Evolutionary conservation across 2,888 invertebrate species (phyloP).

Genomic region (Andrena haemorrhoa): DNA sequence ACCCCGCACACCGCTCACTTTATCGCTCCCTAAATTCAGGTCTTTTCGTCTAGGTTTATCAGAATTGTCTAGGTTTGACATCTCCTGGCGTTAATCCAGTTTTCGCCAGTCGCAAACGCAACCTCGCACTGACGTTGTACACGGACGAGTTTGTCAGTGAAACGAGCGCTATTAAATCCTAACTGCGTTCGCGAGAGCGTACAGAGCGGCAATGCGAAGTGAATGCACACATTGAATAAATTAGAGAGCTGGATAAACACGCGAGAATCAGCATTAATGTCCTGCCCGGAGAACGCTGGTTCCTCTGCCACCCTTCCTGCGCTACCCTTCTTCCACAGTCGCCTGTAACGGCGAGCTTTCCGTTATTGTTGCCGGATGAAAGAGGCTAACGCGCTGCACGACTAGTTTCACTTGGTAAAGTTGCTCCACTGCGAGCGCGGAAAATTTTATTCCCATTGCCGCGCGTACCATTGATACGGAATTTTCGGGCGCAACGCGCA

Average conservation of each 20-base stretch:
- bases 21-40: background rate
- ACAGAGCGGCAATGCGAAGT: constrained; percentile 75
- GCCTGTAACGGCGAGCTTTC: constrained; percentile 61
- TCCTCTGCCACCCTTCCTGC: constrained; percentile 31
- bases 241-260: constrained; percentile 79
- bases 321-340: constrained; percentile 46
- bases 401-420: constrained; percentile 37
- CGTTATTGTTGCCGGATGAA: constrained; percentile 64
- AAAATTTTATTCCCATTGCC: constrained; percentile 36
- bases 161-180: constrained; percentile 79
- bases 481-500: background rate
- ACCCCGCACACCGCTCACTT: background rate
- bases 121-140: constrained; percentile 65
- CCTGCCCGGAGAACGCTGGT: constrained; percentile 55
- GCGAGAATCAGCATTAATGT: constrained; percentile 71
- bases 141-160: constrained; percentile 78
- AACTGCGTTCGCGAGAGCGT: constrained; percentile 75
- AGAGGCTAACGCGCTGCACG: constrained; percentile 58
- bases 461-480: background rate
- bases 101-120: constrained; percentile 68
- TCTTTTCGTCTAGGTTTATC: constrained; percentile 41
- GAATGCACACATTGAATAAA: constrained; percentile 82
- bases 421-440: constrained; percentile 6
- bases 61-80: constrained; percentile 70
- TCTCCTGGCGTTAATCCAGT: constrained; percentile 78